Evolutionary conservation across 2,113 vertebrate genomes (phyloP).

Genomic region (Tragelaphus strepsiceros): DNA sequence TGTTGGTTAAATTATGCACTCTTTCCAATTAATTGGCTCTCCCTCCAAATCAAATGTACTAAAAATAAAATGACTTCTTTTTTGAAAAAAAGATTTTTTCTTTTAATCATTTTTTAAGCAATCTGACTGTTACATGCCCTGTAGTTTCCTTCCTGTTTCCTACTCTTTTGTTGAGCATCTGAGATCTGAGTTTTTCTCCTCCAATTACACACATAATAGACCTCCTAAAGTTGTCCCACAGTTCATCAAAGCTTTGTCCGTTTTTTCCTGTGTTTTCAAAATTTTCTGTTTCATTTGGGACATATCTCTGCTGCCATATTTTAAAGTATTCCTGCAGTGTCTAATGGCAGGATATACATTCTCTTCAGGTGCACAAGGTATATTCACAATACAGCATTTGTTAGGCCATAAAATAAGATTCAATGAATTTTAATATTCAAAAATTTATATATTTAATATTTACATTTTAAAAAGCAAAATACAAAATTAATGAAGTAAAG

Average conservation of each 20-base stretch:
- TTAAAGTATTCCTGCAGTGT: background rate
- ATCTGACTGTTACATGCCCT: background rate
- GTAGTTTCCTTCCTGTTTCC: background rate
- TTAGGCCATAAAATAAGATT: background rate
- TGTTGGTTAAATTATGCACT: constrained; percentile 67
- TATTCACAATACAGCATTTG: background rate
- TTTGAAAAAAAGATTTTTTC: background rate
- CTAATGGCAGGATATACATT: background rate
- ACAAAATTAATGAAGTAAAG: background rate
- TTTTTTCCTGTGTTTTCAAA: background rate
- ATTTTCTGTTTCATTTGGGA: background rate
- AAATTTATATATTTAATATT: background rate
- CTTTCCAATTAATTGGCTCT: constrained; percentile 63
- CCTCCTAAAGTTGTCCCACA: background rate
- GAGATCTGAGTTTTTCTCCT: background rate
- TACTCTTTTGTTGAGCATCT: background rate
- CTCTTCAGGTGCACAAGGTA: background rate
- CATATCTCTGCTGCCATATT: background rate
- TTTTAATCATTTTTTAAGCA: background rate
- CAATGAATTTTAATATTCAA: background rate
- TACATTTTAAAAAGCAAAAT: background rate
- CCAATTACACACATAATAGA: background rate
- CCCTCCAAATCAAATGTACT: constrained; percentile 64
- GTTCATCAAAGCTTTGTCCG: background rate
- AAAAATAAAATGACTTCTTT: constrained; percentile 74